Evolutionary conservation across 2,888 invertebrate genomes (phyloP).

Genomic region (Hirtodrosophila trivittata): DNA sequence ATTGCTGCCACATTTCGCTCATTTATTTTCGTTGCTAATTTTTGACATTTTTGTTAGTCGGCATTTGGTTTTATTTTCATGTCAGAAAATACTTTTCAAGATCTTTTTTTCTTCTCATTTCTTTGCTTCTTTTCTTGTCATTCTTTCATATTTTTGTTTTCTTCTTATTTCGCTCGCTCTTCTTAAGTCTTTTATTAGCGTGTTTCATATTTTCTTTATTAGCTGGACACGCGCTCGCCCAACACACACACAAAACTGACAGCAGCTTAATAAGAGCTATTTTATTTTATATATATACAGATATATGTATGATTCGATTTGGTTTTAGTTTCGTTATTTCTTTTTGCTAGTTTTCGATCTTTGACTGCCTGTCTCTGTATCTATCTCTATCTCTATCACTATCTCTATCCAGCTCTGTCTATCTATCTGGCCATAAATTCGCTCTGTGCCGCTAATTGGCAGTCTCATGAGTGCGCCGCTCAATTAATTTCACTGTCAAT

Average conservation of each 20-base stretch:
- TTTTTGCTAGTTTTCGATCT: conserved; percentile 23
- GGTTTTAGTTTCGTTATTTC: conserved; percentile 20
- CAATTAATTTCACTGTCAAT: conserved; percentile 70
- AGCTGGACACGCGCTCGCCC: conserved; percentile 62
- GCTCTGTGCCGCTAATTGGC: conserved; percentile 64
- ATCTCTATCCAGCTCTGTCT: not conserved
- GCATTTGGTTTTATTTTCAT: conserved; percentile 26
- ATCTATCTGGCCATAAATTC: conserved; percentile 56
- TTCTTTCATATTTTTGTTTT: not conserved
- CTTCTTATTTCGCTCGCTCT: conserved; percentile 7
- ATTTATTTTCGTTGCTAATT: conserved; percentile 77
- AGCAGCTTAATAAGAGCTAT: conserved; percentile 37
- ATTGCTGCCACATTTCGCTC: conserved; percentile 38
- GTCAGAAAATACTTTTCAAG: conserved; percentile 38
- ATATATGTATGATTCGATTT: conserved; percentile 22
- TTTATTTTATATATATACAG: conserved; percentile 30
- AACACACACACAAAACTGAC: conserved; percentile 39
- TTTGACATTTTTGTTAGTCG: conserved; percentile 64
- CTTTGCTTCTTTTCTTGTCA: conserved; percentile 10
- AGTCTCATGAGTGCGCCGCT: conserved; percentile 71
- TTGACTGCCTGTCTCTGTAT: not conserved
- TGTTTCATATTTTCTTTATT: conserved; percentile 53
- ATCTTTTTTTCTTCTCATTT: conserved; percentile 8
- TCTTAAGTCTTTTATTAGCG: conserved; percentile 55
- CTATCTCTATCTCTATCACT: not conserved